phyloP scores from a whole-genome alignment of 2,113 vertebrate genomes.

The Scomber colias region DNA sequence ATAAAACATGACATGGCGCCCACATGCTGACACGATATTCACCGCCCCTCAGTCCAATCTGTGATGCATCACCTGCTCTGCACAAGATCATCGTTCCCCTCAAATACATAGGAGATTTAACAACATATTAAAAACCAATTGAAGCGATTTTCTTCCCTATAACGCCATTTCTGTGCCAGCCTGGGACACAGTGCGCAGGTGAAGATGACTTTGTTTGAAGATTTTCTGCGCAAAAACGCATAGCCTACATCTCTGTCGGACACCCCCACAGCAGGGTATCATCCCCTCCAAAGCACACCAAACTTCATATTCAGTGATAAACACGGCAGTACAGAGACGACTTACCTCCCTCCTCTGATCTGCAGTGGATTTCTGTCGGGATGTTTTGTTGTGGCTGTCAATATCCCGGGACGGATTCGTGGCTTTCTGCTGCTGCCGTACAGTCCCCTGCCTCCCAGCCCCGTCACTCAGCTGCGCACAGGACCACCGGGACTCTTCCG shows the following conservation, averaged over 20 bases:
- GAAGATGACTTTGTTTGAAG: slow-evolving; percentile 40
- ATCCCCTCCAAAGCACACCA: not conserved
- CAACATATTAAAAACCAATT: too few species aligned
- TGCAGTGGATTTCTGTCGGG: slow-evolving; percentile 9
- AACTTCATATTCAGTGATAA: slow-evolving; percentile 14
- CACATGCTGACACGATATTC: slow-evolving; percentile 36
- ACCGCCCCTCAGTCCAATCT: slow-evolving; percentile 21
- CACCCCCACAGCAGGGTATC: not conserved
- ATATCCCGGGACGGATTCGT: slow-evolving; percentile 46
- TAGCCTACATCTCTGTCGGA: not conserved
- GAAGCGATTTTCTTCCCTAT: too few species aligned
- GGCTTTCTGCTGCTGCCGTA: slow-evolving; percentile 47
- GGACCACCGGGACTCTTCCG: slow-evolving; percentile 86
- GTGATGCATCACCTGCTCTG: slow-evolving; percentile 17
- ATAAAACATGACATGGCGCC: slow-evolving; percentile 46
- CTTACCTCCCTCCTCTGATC: slow-evolving; percentile 61
- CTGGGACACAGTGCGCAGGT: slow-evolving; percentile 17
- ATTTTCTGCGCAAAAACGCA: slow-evolving; percentile 7
- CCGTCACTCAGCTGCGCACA: slow-evolving; percentile 84
- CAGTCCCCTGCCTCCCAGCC: slow-evolving; percentile 56
- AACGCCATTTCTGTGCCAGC: not conserved
- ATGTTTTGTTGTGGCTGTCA: slow-evolving; percentile 42
- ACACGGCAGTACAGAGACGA: not conserved
- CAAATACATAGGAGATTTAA: not conserved
- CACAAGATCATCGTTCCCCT: slow-evolving; percentile 10